phyloP scores from a whole-genome alignment of 2,797 vertebrate genomes.

The Sus cebifrons region DNA sequence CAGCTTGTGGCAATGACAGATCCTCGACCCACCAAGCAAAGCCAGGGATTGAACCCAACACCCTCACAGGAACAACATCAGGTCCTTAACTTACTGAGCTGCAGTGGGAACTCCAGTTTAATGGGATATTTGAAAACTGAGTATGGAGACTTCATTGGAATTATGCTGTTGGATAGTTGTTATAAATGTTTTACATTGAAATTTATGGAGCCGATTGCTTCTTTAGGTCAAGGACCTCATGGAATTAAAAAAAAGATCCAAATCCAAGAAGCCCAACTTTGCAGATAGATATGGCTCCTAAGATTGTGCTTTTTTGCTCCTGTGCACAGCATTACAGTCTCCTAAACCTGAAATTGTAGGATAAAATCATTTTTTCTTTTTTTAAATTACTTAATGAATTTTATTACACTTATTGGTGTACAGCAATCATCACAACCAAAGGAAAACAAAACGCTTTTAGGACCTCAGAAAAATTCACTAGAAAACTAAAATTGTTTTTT shows the following conservation, averaged over 20 bases:
- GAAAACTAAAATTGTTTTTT: neutral
- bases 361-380: constrained; percentile 19
- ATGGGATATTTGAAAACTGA: constrained; percentile 36
- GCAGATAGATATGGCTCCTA: neutral
- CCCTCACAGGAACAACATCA: too few relatives aligned
- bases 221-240: neutral
- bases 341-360: neutral
- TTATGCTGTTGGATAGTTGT: neutral
- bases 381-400: too few relatives aligned
- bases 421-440: too few relatives aligned
- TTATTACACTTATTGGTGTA: too few relatives aligned
- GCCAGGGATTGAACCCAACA: too few relatives aligned
- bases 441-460: too few relatives aligned
- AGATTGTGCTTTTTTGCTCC: neutral
- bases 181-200: constrained; percentile 34
- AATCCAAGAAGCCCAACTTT: constrained; percentile 22
- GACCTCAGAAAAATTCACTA: too few relatives aligned
- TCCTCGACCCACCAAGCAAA: too few relatives aligned
- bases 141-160: constrained; percentile 14
- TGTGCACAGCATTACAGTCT: neutral
- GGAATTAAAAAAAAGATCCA: constrained; percentile 49
- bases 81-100: too few relatives aligned
- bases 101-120: neutral
- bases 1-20: too few relatives aligned
- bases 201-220: constrained; percentile 1